Base-by-base conservation (phyloP, 1,140 invertebrate species). In the Melitaea cinxia region DNA sequence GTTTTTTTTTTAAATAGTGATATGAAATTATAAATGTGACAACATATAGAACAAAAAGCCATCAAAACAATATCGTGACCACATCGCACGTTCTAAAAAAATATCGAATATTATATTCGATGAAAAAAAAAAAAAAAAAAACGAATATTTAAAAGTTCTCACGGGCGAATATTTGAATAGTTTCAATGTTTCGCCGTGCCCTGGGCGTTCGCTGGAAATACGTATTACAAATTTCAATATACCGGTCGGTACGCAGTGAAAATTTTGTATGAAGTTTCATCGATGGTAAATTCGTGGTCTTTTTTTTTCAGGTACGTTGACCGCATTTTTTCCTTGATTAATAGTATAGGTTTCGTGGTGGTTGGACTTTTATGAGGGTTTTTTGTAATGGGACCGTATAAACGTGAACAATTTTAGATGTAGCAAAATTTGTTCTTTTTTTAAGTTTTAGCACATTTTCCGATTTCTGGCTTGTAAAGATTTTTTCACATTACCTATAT, bases 151-250 rank as follows among this genome's bases (percentile, higher is more conserved):
- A 62, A 68, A 75, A 63, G 60, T 69, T 69, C 72, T 52, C 70
- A 56, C 61, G 65, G n/a, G 66, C 26, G 73, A 69, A 75, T 75
- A 75, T 72, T 75, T 72, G 70, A 72, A 75, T 75, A 75, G 66
- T 75, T 72, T 57, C 58, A 68, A 45, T 57, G 72, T 66, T 56
- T 30, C 35, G 56, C 55, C 58, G 17, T 64, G 64, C 71, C 71
- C 52, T 47, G 58, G 53, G 72, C 65, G 42, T 63, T 63, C 33
- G 54, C 56, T 60, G 28, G 61, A 72, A 73, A 71, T 70, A 68
- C 72, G 65, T 68, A 59, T 73, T 73, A 71, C 65, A 71, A 73
- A 73, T 73, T 76, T 63, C 60, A 68, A 64, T 68, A 68, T 58
- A 68, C 66, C 60, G 39, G 19, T 37, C 49, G 42, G 47, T 47